These are phyloP conservation scores for Dysidea cf. avara DNA, from an alignment of 37 sponge, comb jelly and placozoan genomes.

Conservation along the genomic window DNA sequence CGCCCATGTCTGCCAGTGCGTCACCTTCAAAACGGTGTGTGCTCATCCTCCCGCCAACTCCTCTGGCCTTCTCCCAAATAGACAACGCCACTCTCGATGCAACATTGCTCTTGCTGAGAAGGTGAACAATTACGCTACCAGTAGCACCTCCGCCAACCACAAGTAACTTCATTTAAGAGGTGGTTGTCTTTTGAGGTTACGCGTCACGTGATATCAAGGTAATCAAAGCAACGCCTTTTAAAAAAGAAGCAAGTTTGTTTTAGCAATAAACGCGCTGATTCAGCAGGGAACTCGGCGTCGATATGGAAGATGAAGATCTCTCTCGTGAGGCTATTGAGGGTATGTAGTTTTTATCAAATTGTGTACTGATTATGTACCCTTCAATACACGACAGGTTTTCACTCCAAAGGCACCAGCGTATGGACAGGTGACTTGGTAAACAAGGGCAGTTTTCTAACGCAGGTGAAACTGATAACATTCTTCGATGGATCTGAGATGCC, in stretches of 20 bases:
- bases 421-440: conserved; percentile 14
- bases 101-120: conserved; percentile 10
- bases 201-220: too few species aligned
- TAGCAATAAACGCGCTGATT: too few species aligned
- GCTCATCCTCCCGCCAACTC: conserved; percentile 54
- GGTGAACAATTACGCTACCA: conserved; percentile 37
- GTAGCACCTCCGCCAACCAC: conserved; percentile 65
- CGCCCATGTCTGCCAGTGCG: conserved; percentile 54
- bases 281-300: too few species aligned
- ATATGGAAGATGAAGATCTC: too few species aligned
- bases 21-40: conserved; percentile 26
- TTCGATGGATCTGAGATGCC: conserved; percentile 9
- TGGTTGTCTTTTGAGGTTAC: too few species aligned
- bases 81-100: conserved; percentile 3
- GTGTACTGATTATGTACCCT: not conserved
- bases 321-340: too few species aligned
- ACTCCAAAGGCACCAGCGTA: conserved; percentile 1
- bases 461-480: conserved; percentile 42
- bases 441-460: conserved; percentile 22
- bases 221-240: too few species aligned
- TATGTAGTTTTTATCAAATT: too few species aligned
- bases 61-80: conserved; percentile 64
- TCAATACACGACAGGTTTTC: too few species aligned
- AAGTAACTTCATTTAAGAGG: conserved; percentile 25
- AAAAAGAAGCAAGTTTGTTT: too few species aligned